A percentile compares a stretch with the other conserved stretches of the same genome.
Conservation (phyloP, 2,797 vertebrate species). For the Eptatretus atami region DNA sequence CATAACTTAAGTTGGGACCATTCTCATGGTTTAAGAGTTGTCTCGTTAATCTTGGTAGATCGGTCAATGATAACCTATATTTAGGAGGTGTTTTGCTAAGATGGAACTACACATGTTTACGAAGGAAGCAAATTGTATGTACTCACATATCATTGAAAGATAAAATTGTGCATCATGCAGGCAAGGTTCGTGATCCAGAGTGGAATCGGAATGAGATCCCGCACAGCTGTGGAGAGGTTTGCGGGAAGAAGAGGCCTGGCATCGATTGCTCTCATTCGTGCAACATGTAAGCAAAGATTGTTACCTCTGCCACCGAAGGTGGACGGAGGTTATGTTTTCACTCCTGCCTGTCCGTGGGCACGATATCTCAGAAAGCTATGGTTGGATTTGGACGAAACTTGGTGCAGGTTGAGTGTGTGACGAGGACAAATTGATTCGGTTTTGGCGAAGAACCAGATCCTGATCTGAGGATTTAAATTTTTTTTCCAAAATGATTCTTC, state of each 20-base stretch:
- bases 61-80: too few species aligned
- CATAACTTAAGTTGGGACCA: too few species aligned
- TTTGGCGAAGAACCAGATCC: neutral
- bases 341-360: too few species aligned
- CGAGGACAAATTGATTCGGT: neutral
- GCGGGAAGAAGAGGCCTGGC: constrained; percentile 57
- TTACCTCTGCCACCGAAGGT: neutral
- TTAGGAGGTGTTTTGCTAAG: too few species aligned
- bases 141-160: neutral
- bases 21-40: too few species aligned
- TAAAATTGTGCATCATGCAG: constrained; percentile 16
- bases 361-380: too few species aligned
- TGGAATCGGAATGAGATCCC: constrained; percentile 93
- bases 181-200: constrained; percentile 73
- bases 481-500: neutral
- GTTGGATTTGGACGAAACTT: too few species aligned
- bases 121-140: too few species aligned
- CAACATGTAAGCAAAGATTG: constrained; percentile 46
- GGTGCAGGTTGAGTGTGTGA: neutral
- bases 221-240: constrained; percentile 91
- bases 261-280: constrained; percentile 66
- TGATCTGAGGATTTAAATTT: neutral
- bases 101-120: too few species aligned
- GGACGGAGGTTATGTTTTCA: too few species aligned
- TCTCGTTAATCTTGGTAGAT: too few species aligned